Percentiles rank a stretch among this genome's conserved stretches.
Evolutionary conservation across 2,888 invertebrate species (phyloP).

Genomic region (Eueremaeus valkanovi): DNA sequence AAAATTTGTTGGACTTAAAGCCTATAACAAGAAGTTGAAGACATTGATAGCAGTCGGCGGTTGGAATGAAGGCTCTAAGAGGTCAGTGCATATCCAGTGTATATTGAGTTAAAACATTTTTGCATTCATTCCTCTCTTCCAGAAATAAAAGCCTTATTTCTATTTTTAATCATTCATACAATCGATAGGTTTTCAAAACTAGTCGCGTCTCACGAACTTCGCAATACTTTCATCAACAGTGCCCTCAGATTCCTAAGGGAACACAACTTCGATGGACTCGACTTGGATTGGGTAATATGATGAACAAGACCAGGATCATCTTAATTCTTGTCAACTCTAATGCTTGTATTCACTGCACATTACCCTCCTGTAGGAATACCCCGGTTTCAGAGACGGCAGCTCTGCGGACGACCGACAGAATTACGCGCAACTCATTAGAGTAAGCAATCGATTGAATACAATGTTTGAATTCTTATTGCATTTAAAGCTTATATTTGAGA

Average conservation of each 20-base stretch:
- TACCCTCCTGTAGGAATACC: constrained; percentile 52
- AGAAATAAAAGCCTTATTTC: too few relatives aligned
- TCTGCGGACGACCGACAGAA: constrained; percentile 74
- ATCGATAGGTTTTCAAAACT: constrained; percentile 74
- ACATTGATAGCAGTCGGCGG: constrained; percentile 87
- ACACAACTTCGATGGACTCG: constrained; percentile 87
- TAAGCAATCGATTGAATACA: constrained; percentile 49
- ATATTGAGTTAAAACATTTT: too few relatives aligned
- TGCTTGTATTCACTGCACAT: neutral
- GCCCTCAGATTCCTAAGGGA: constrained; percentile 67
- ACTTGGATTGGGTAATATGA: constrained; percentile 71
- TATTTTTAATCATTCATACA: too few relatives aligned
- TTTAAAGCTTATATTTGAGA: neutral
- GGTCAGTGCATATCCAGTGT: constrained; percentile 43
- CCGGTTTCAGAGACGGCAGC: constrained; percentile 72
- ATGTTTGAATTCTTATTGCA: neutral
- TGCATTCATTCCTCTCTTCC: too few relatives aligned
- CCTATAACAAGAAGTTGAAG: constrained; percentile 84
- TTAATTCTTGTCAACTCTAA: neutral
- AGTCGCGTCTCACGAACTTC: constrained; percentile 70
- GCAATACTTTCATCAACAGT: constrained; percentile 65
- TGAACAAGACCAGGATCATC: too few relatives aligned
- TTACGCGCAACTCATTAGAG: constrained; percentile 78
- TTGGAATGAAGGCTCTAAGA: constrained; percentile 87
- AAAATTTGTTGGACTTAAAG: constrained; percentile 86